Base-by-base conservation (phyloP, 2,113 vertebrate genomes). In the Caretta caretta region DNA sequence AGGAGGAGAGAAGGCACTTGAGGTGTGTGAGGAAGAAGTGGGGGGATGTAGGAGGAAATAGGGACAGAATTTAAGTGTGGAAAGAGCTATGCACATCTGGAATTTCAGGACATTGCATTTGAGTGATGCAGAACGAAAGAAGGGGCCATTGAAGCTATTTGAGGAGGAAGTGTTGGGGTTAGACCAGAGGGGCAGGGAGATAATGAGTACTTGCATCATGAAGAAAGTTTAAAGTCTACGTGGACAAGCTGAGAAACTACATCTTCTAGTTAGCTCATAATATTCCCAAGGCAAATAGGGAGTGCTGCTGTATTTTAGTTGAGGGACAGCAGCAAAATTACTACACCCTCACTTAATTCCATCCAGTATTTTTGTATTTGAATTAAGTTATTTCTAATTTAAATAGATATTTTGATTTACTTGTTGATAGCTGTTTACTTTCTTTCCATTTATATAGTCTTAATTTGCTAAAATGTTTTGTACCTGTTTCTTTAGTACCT, bases 1-100 rank as follows among this genome's bases (percentile, higher is more conserved):
- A 89, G 84, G 72, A 93, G 59, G 85, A 93, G 57, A 90, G 90
- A 65, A 83, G 42, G 50, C 76, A 89, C 29, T 78, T 46, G 38
- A 27, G 42, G 17, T 5, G 10, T 57, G 53, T 54, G 53, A 17
- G 16, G 10, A 19, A 11, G 65, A 46, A 72, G 76, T 24, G 20
- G 53, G 82, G 91, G 81, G 20, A 49, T 94, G 46, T 54, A 90
- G 76, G 35, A 42, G 96, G 80, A 92, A 92, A 89, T 80, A 35
- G 90, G 57, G 48, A 35, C 93, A 84, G 65, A 90, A 83, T 50
- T 59, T 84, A 83, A 48, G 5, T n/a, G 25, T 90, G 79, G 82
- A 89, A 84, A 90, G 48, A 81, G 90, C 46, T 65, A 24, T 94
- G 82, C 4, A 3, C 1, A 50, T 10, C 57, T 83, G 53, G n/a